A percentile compares a stretch with the other conserved stretches of the same genome.
Evolutionary conservation across 2,888 invertebrate genomes (phyloP).

Genomic region (Micropterix aruncella): DNA sequence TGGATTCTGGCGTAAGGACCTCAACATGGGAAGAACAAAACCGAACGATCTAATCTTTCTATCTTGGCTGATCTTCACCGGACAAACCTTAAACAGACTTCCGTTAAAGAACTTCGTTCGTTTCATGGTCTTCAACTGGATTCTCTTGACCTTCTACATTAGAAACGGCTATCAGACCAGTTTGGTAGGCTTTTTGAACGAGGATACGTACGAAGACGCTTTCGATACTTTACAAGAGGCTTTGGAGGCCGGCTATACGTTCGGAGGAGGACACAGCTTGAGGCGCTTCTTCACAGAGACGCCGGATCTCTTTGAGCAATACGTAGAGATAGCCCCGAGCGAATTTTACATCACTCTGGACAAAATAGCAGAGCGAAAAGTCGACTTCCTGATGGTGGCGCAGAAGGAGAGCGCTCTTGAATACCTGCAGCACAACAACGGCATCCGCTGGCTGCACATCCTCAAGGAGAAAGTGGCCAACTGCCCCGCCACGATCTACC

Average conservation of each 20-base stretch:
- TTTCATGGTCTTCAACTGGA: neutral
- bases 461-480: neutral
- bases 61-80: neutral
- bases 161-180: neutral
- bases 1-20: neutral
- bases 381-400: neutral
- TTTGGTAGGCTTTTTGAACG: neutral
- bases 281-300: neutral
- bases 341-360: neutral
- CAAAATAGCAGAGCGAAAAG: neutral
- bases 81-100: neutral
- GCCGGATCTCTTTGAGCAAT: neutral
- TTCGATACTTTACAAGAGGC: neutral
- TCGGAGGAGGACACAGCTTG: neutral
- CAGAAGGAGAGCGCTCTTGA: neutral
- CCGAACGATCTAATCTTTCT: neutral
- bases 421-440: neutral
- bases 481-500: neutral
- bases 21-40: neutral
- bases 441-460: neutral
- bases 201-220: neutral
- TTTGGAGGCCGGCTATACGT: neutral
- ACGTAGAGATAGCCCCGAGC: neutral
- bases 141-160: neutral
- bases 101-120: neutral